A percentile compares a stretch with the other conserved stretches of the same genome.
Conservation (phyloP, 2,888 invertebrate species). For the Coelinius sp. region DNA sequence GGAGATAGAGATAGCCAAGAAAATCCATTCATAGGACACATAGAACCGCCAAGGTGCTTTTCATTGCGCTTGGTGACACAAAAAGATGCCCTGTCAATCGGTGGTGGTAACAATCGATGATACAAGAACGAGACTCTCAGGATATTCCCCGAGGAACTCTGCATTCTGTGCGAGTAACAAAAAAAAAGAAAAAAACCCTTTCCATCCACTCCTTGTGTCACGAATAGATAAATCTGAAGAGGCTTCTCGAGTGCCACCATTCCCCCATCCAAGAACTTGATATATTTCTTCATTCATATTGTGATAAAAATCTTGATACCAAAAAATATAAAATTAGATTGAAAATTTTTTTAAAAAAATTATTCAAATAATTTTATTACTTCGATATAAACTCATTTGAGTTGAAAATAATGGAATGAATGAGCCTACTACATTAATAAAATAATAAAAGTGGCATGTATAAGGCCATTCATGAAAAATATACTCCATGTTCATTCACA, state of each 20-base stretch:
- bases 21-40: conserved; percentile 51
- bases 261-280: not conserved
- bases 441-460: conserved; percentile 31
- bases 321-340: not conserved
- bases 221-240: not conserved
- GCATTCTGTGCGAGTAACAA: not conserved
- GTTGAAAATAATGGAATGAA: conserved; percentile 9
- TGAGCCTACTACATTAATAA: conserved; percentile 11
- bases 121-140: conserved; percentile 26
- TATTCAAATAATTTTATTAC: not conserved
- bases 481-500: conserved; percentile 3
- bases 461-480: conserved; percentile 48
- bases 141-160: conserved; percentile 5
- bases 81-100: conserved; percentile 43
- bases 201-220: conserved; percentile 17
- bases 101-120: conserved; percentile 34
- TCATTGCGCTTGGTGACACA: conserved; percentile 40
- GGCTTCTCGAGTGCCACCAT: not conserved
- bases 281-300: not conserved
- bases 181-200: conserved; percentile 24
- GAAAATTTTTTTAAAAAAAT: not conserved
- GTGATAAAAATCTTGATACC: conserved; percentile 5
- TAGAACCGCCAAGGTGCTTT: conserved; percentile 39
- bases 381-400: not conserved
- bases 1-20: conserved; percentile 51